Base-by-base conservation (phyloP, 2,888 invertebrate genomes). In the Pogonocherus hispidulus region DNA sequence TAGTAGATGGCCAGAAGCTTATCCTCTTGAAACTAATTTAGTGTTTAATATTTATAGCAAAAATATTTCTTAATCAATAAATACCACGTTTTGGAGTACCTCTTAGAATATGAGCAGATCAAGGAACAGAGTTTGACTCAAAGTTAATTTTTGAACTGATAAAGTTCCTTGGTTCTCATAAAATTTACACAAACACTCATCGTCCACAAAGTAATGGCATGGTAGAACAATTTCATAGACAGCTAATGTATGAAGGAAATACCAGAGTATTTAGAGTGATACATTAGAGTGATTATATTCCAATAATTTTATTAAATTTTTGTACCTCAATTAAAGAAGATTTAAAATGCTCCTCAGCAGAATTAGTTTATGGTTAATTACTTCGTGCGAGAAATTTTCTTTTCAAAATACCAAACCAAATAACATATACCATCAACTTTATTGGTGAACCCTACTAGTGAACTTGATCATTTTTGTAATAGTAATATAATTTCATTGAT, bases 181-280 rank as follows among this genome's bases (percentile, higher is more conserved):
- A 32, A 47, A 18, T 66, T 8, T 5, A 23, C 32, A 59, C 66
- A n/a, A 66, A 59, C 1, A n/a, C 66, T n/a, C 59, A 66, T 41
- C 59, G 51, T 41, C 59, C 57, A 9, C 35, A 66, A 51, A 22
- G 22, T 35, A 66, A 66, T 23, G 59, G 44, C 11, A 51, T 51
- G 2, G 37, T 66, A 23, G 59, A 66, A 59, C 18, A 44, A 8
- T 66, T 66, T 16, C 52, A 57, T 37, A 32, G 47, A 11, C 37
- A 35, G 2, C 32, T 66, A 35, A 66, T 59, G 19, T n/a, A 35
- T 9, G 32, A 22, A 3, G 47, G 47, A 44, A 44, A 1, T 18
- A 14, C 3, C 2, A 32, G n/a, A n/a, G n/a, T 8, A 8, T 32
- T 2, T 32, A 9, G 2, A 11, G 11, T 9, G 11, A 32, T 11